Evolutionary conservation across 2,888 invertebrate species (phyloP), one percentile per base, ranked within the genome.

Genomic region (Catocala nupta): DNA sequence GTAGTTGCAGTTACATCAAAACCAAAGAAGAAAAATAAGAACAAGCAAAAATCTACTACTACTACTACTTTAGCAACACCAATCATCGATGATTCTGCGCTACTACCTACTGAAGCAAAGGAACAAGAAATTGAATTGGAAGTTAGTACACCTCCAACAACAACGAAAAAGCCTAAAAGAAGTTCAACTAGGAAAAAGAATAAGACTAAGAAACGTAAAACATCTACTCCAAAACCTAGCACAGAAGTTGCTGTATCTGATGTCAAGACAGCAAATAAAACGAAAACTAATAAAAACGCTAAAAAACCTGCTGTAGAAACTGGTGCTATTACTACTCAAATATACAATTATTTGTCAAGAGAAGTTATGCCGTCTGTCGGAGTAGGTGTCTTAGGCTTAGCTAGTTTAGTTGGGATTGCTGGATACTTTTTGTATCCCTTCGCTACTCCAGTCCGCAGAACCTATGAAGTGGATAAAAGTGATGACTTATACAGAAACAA

Each of bases 341-440:
- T 97, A 34, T 97, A 97, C 80, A 97, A 96, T 78, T 97, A 96
- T 78, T 88, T 97, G 47, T 96, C 97, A 3, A 94, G 97, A 75
- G 97, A 97, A 91, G 96, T 97, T 0, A 97, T 97, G 96, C 97
- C 97, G 0, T 96, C 96, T 39, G 96, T 97, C 16, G 97, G 97
- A 0, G 96, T 97, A 0, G 97, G 97, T 75, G 89, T 97, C 16
- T 95, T 97, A 10, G 97, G 97, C 1, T 86, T 97, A 48, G 96
- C 97, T 65, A 95, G 97, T 65, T 95, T 96, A 45, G 96, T 96
- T 2, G 97, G 97, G 2, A 85, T 97, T 43, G 97, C 97, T 42
- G 96, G 97, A 58, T 96, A 97, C 75, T 96, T 97, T 84, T 89
- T 97, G 16, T 97, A 97, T 89, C 97, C 97, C 5, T 97, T 97